Evolutionary conservation across 2,113 vertebrate species (phyloP).

Genomic region (Xenopus laevis): DNA sequence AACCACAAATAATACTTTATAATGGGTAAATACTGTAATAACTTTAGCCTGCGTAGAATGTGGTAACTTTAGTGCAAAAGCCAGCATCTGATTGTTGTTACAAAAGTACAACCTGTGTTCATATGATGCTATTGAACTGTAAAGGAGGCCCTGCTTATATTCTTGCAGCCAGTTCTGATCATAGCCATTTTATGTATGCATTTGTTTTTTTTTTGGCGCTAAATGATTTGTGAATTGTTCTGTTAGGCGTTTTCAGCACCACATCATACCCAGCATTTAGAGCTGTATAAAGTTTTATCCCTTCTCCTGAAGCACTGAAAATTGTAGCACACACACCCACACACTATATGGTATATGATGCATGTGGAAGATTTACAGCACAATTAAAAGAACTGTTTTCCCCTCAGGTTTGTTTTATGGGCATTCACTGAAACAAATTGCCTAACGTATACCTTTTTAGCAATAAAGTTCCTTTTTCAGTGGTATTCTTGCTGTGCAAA

Average conservation of each 20-base stretch:
- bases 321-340: neutral
- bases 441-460: conserved; percentile 37
- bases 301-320: neutral
- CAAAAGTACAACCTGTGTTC: too few relatives aligned
- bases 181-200: too few relatives aligned
- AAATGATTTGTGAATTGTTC: too few relatives aligned
- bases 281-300: neutral
- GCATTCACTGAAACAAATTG: conserved; percentile 39
- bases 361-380: conserved; percentile 38
- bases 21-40: too few relatives aligned
- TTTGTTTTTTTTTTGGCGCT: too few relatives aligned
- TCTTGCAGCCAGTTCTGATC: too few relatives aligned
- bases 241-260: neutral
- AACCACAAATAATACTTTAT: too few relatives aligned
- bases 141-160: too few relatives aligned
- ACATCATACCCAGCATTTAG: neutral
- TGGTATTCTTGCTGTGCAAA: conserved; percentile 13
- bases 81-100: too few relatives aligned
- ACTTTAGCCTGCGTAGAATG: too few relatives aligned
- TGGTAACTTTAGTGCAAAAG: too few relatives aligned
- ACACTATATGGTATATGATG: neutral
- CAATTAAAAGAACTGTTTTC: conserved; percentile 38
- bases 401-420: conserved; percentile 37
- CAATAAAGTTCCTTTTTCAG: conserved; percentile 26
- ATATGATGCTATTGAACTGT: too few relatives aligned